phyloP scores from a whole-genome alignment of 2,888 invertebrate genomes.

The Eupithecia insigniata region DNA sequence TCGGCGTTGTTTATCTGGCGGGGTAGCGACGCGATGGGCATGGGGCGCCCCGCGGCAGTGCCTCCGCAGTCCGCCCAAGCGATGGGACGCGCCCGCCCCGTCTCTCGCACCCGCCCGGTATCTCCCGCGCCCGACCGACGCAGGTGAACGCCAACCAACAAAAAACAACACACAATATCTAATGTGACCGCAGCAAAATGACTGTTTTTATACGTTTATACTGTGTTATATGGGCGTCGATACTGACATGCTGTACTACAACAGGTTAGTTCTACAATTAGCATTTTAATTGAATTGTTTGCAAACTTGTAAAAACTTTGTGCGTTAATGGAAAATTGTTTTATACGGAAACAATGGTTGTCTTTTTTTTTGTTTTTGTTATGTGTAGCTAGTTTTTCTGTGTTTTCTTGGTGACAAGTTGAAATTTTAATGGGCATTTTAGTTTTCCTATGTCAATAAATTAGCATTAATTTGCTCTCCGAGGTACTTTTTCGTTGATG shows the following conservation, averaged over 20 bases:
- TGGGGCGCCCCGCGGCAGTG: conserved; percentile 74
- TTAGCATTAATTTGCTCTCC: not conserved
- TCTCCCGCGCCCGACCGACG: conserved; percentile 51
- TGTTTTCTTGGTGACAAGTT: not conserved
- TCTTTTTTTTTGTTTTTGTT: conserved; percentile 29
- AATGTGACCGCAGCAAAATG: conserved; percentile 73
- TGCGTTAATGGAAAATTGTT: conserved; percentile 49
- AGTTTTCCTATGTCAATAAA: not conserved
- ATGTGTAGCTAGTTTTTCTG: not conserved
- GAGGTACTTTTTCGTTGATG: not conserved
- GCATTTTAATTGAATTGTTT: conserved; percentile 72
- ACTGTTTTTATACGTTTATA: conserved; percentile 82
- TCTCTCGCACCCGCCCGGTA: conserved; percentile 44
- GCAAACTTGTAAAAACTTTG: conserved; percentile 66
- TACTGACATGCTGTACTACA: conserved; percentile 74
- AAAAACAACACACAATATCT: conserved; percentile 48
- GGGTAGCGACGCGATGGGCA: conserved; percentile 57
- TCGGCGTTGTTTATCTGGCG: conserved; percentile 81
- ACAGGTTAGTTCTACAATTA: conserved; percentile 75
- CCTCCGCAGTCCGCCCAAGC: conserved; percentile 65
- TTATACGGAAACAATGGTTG: conserved; percentile 43
- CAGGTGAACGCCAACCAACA: conserved; percentile 63
- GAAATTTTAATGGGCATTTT: not conserved
- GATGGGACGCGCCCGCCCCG: conserved; percentile 73
- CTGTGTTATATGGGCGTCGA: conserved; percentile 77